These are phyloP conservation scores for Sorex araneus DNA, from an alignment of 2,113 vertebrate genomes.

Conservation along the genomic window DNA sequence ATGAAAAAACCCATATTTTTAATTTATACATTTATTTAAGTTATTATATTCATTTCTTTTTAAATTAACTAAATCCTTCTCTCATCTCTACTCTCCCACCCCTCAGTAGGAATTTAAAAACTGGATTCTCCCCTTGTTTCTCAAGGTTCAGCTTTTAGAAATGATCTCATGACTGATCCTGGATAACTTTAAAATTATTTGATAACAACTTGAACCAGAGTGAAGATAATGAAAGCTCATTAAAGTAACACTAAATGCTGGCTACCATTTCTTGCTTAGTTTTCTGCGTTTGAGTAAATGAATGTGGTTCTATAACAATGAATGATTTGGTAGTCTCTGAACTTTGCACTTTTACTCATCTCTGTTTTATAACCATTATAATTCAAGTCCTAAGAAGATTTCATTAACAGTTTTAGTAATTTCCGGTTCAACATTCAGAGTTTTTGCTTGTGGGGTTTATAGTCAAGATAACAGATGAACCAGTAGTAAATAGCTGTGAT, in stretches of 20 bases:
- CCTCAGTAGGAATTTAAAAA: neutral
- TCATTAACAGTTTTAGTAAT: neutral
- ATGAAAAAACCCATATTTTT: slow-evolving; percentile 4
- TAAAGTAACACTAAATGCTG: neutral
- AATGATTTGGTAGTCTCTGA: neutral
- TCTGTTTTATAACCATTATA: neutral
- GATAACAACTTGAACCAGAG: neutral
- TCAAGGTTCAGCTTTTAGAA: neutral
- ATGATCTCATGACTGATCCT: neutral
- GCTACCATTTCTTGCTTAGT: neutral
- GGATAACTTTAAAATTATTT: neutral
- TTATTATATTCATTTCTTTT: no score
- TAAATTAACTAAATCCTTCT: no score
- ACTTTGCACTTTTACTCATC: neutral
- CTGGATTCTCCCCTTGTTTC: neutral
- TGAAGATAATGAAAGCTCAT: neutral
- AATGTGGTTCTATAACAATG: neutral
- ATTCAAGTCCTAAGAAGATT: neutral
- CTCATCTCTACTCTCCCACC: no score
- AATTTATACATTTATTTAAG: neutral
- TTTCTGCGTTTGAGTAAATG: slow-evolving; percentile 27
- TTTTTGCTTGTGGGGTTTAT: slow-evolving; percentile 52
- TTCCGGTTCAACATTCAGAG: neutral
- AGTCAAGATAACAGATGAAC: neutral
- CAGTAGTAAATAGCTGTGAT: no score